phyloP scores from a whole-genome alignment of 2,888 invertebrate genomes.

The Yponomeuta sedellus region DNA sequence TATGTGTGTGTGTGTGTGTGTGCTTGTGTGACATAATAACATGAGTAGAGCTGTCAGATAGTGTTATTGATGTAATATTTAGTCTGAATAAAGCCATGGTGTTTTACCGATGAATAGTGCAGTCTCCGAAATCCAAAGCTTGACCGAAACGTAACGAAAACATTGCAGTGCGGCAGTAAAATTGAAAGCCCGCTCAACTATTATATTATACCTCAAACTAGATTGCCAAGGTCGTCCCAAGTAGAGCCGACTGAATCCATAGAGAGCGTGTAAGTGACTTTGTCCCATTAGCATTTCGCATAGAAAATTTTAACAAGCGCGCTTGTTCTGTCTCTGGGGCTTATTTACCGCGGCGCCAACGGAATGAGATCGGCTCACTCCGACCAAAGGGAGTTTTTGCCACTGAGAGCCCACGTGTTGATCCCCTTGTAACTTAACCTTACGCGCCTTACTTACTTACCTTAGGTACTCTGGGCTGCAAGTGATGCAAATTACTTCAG shows the following conservation, averaged over 20 bases:
- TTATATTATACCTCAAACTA: background rate
- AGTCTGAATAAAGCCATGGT: too few relatives aligned
- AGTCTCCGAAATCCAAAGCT: too few relatives aligned
- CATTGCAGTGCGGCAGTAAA: background rate
- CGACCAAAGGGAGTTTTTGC: background rate
- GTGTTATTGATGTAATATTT: too few relatives aligned
- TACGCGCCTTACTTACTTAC: too few relatives aligned
- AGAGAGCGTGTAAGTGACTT: background rate
- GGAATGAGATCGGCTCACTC: background rate
- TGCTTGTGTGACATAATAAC: too few relatives aligned
- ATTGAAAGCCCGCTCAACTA: background rate
- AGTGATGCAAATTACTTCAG: too few relatives aligned
- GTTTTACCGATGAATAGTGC: too few relatives aligned
- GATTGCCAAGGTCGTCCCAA: background rate
- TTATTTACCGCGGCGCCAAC: background rate
- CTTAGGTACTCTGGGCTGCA: too few relatives aligned
- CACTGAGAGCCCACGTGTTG: background rate
- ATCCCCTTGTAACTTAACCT: background rate
- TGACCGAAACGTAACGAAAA: background rate
- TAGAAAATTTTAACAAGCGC: background rate
- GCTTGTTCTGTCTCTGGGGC: background rate
- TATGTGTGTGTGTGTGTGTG: too few relatives aligned
- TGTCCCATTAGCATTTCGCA: background rate
- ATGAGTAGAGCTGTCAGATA: too few relatives aligned
- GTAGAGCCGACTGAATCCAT: background rate